A percentile compares a stretch with the other conserved stretches of the same genome.
Conservation (phyloP, 2,797 vertebrate genomes). For the Limnodromus scolopaceus region DNA sequence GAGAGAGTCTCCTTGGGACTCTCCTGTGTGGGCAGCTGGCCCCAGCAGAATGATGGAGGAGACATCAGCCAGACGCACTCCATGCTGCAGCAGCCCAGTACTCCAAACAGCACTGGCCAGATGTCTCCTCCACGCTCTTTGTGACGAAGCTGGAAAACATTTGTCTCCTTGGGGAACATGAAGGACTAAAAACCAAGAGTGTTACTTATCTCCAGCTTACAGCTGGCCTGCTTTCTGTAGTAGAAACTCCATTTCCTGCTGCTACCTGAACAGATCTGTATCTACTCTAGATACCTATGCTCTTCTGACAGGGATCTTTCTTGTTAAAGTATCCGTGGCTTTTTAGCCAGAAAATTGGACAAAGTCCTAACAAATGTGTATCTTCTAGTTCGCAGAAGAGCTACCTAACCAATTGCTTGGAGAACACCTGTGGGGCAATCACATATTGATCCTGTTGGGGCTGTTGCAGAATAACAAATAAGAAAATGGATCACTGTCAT, state of each 20-base stretch:
- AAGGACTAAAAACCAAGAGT: not conserved
- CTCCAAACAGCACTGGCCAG: not conserved
- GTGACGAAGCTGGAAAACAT: not conserved
- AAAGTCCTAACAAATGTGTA: not conserved
- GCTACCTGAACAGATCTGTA: not conserved
- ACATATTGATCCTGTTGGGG: not conserved
- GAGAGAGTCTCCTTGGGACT: not conserved
- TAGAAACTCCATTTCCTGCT: not conserved
- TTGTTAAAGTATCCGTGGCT: not conserved
- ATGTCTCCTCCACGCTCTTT: not conserved
- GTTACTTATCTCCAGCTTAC: not conserved
- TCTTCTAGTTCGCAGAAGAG: not conserved
- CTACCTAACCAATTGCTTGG: not conserved
- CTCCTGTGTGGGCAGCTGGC: not conserved
- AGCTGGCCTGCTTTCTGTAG: not conserved
- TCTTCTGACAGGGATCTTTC: not conserved
- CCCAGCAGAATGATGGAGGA: not conserved
- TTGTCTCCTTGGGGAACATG: not conserved
- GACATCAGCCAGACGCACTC: not conserved
- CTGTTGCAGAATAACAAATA: not conserved
- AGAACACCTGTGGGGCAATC: not conserved
- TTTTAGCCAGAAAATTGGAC: not conserved
- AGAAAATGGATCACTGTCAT: not conserved
- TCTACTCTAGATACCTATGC: not conserved
- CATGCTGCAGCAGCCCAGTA: not conserved